A percentile compares a stretch with the other conserved stretches of the same genome.
These are phyloP conservation scores for Gallinago stenura DNA, from an alignment of 2,797 vertebrate genomes.

Conservation along the genomic window DNA sequence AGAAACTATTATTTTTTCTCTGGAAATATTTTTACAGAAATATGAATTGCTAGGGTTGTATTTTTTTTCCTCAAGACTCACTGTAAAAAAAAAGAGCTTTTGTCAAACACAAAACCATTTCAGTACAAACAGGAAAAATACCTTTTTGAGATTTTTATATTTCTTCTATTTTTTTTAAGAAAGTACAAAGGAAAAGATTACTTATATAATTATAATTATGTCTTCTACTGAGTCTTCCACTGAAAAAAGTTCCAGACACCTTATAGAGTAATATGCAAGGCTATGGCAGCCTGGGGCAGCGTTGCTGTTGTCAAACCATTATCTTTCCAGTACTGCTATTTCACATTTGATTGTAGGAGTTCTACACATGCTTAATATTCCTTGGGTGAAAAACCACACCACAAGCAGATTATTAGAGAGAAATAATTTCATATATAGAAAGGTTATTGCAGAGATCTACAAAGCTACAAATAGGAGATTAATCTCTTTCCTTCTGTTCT, in stretches of 20 bases:
- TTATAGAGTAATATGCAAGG: background rate
- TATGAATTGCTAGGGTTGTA: background rate
- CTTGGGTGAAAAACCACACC: background rate
- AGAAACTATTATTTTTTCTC: conserved; percentile 1
- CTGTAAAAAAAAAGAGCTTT: background rate
- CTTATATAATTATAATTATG: conserved; percentile 33
- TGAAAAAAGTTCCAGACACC: conserved; percentile 2
- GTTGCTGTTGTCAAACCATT: background rate
- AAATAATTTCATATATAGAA: background rate
- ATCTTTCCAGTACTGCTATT: conserved; percentile 3
- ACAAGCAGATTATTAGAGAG: background rate
- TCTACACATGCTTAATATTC: background rate
- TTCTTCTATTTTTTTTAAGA: background rate
- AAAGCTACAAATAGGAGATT: conserved; percentile 16
- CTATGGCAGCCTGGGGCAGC: background rate
- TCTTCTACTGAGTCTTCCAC: conserved; percentile 4
- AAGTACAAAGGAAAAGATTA: background rate
- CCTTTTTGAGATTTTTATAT: background rate
- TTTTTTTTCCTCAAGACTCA: background rate
- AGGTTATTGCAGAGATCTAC: background rate
- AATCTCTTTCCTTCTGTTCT: background rate
- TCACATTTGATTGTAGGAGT: conserved; percentile 1
- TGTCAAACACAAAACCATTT: background rate
- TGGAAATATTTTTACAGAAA: background rate
- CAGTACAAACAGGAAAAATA: background rate